Evolutionary conservation across 2,113 vertebrate species (phyloP), one percentile per base, ranked within the genome.

Genomic region (Oreochromis aureus): DNA sequence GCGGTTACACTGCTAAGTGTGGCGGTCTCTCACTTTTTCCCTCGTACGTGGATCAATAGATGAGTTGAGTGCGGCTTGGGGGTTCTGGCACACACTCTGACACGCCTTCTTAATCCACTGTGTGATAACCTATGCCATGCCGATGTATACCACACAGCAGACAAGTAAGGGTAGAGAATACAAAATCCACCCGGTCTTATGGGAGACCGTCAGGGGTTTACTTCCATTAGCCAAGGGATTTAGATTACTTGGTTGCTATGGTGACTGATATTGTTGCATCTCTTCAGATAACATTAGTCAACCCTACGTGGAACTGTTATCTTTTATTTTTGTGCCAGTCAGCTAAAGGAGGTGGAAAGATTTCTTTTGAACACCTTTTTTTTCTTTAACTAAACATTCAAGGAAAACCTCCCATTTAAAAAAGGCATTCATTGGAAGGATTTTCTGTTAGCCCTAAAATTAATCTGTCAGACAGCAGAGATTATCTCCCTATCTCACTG

Each of bases 61-160:
- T 71, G 89, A 94, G 92, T 91, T 84, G 90, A 93, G 89, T 93
- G 89, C 44, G 30, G 83, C 86, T 90, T 24, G 59, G 83, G 92
- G 88, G 82, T 92, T 91, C 89, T 90, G 80, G 86, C 89, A 88
- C 90, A 90, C 85, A 79, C 91, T 90, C 86, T 27, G 85, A 87
- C 89, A 90, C 87, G n/a, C 92, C 93, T 86, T 89, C 91, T 89
- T 92, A 93, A 93, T 94, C 93, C 93, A 91, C 91, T 93, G 89
- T 84, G 93, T 88, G 94, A 89, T 91, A 91, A 93, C 91, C 93
- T 90, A 59, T 78, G 86, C 80, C 66, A 61, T 69, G 56, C 30
- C 78, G 32, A 84, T 83, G 89, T 90, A 61, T 85, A 82, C 90
- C 54, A 27, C 84, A 84, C 76, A 80, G 76, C 79, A 87, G 58